phyloP scores from a whole-genome alignment of 2,113 vertebrate genomes.

The Origma solitaria region DNA sequence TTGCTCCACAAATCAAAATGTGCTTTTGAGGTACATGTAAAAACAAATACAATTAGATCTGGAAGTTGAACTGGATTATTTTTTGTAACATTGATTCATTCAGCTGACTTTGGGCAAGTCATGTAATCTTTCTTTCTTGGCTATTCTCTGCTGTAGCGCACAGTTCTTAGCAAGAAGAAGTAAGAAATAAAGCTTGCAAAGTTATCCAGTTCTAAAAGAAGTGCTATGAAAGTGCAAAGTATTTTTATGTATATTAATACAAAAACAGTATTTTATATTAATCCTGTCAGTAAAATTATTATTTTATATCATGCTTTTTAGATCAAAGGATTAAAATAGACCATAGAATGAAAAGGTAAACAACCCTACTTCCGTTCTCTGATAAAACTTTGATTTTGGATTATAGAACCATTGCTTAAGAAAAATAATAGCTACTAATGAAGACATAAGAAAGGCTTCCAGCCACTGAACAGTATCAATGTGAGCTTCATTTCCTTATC shows the following conservation, averaged over 20 bases:
- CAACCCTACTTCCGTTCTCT: background rate
- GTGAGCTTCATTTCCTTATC: background rate
- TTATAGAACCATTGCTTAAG: background rate
- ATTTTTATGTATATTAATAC: background rate
- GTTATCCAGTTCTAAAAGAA: background rate
- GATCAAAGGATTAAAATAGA: background rate
- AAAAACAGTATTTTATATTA: background rate
- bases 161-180: background rate
- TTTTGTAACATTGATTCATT: background rate
- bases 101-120: slow-evolving; percentile 41
- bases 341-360: background rate
- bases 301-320: background rate
- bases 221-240: slow-evolving; percentile 61
- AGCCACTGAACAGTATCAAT: background rate
- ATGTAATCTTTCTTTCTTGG: background rate
- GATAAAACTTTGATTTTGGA: background rate
- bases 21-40: background rate
- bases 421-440: background rate
- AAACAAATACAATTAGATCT: background rate
- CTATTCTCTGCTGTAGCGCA: background rate
- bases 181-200: background rate
- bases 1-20: background rate
- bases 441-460: background rate
- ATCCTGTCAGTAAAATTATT: background rate
- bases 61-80: background rate